Conservation (phyloP, 2,113 vertebrate species). For the Centropus unirufus region DNA sequence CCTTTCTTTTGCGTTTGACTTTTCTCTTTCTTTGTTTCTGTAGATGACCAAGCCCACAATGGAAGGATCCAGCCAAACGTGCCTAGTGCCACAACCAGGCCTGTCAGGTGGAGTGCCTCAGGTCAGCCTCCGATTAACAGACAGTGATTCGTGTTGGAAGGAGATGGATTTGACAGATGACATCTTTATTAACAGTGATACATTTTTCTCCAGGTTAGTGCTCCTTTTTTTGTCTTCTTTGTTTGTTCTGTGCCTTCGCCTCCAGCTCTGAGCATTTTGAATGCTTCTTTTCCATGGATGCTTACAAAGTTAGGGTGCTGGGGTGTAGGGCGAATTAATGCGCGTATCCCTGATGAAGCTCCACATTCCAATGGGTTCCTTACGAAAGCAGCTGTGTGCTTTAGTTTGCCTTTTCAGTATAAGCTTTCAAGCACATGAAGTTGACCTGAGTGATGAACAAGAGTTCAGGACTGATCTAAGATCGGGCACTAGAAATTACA, state of each 20-base stretch:
- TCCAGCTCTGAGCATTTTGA: neutral
- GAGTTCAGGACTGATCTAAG: neutral
- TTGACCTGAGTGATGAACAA: neutral
- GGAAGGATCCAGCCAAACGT: neutral
- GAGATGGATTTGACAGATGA: slow-evolving; percentile 65
- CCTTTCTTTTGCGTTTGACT: neutral
- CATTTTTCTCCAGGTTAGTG: slow-evolving; percentile 70
- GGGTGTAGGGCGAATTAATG: neutral
- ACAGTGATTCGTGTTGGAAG: neutral
- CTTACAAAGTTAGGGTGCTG: neutral
- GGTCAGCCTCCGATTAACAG: slow-evolving; percentile 2
- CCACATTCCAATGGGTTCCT: neutral
- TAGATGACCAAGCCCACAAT: slow-evolving; percentile 46
- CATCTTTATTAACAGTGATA: slow-evolving; percentile 26
- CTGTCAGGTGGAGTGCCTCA: slow-evolving; percentile 54
- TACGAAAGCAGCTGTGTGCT: neutral
- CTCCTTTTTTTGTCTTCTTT: neutral
- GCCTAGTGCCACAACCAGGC: slow-evolving; percentile 43
- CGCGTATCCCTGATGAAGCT: neutral
- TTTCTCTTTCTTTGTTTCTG: neutral
- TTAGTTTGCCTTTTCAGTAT: neutral
- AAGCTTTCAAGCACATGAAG: neutral
- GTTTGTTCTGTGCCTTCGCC: neutral
- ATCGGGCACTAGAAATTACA: neutral
- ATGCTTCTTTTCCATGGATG: neutral